phyloP scores from a whole-genome alignment of 2,113 vertebrate genomes.

The Neolamprologus hecqui region DNA sequence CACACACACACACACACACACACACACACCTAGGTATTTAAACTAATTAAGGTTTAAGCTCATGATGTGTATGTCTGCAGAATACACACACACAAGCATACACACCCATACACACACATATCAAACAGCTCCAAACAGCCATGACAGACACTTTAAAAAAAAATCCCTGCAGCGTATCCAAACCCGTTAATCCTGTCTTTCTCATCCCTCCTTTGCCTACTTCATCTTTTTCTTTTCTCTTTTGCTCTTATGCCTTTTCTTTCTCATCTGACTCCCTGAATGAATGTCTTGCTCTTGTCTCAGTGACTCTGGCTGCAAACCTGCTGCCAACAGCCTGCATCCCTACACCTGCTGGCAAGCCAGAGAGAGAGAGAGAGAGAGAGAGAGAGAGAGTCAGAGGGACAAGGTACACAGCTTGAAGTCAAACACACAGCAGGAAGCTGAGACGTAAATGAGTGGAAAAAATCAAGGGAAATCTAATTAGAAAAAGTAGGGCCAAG shows the following conservation, averaged over 20 bases:
- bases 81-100: not conserved
- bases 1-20: too few species aligned
- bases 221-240: slow-evolving; percentile 9
- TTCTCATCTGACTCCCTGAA: not conserved
- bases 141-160: slow-evolving; percentile 14
- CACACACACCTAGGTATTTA: too few species aligned
- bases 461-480: not conserved
- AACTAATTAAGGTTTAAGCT: too few species aligned
- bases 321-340: not conserved
- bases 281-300: not conserved
- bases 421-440: slow-evolving; percentile 17
- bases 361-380: not conserved
- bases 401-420: slow-evolving; percentile 12
- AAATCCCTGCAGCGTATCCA: slow-evolving; percentile 37
- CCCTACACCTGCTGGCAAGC: not conserved
- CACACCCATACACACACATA: not conserved
- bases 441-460: slow-evolving; percentile 1
- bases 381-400: not conserved
- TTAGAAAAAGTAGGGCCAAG: not conserved
- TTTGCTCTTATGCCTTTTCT: not conserved
- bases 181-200: slow-evolving; percentile 40
- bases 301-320: not conserved
- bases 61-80: not conserved
- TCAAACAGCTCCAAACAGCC: slow-evolving; percentile 26
- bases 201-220: slow-evolving; percentile 25